Conservation (phyloP, 1,140 invertebrate genomes). For the Maconellicoccus hirsutus region DNA sequence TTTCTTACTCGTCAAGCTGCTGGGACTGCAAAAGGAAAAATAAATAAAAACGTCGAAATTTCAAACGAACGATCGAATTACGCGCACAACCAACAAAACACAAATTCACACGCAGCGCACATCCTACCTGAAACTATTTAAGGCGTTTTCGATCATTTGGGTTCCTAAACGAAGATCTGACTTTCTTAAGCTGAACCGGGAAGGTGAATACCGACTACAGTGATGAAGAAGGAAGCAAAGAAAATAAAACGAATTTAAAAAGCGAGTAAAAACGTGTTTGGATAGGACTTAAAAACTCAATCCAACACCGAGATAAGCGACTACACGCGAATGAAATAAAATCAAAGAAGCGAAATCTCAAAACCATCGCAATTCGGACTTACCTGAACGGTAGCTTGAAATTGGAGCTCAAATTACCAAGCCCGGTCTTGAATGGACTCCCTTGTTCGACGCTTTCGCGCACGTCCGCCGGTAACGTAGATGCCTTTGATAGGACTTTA, state of each 20-base stretch:
- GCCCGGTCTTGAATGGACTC: constrained; percentile 58
- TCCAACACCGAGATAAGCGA: constrained; percentile 22
- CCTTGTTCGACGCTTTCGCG: constrained; percentile 32
- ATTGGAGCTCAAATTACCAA: constrained; percentile 40
- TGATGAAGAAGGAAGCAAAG: constrained; percentile 29
- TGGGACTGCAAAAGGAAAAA: constrained; percentile 44
- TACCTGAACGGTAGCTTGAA: constrained; percentile 75
- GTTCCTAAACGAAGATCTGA: constrained; percentile 55
- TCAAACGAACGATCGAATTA: no score
- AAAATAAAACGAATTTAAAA: constrained; percentile 31
- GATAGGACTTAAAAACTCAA: constrained; percentile 29
- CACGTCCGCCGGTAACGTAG: constrained; percentile 56
- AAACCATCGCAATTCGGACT: constrained; percentile 33
- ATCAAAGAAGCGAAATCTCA: not conserved
- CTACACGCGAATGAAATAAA: not conserved
- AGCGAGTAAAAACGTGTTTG: not conserved
- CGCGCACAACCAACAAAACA: no score
- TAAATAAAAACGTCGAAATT: not conserved
- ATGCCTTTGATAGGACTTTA: constrained; percentile 55
- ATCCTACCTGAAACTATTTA: constrained; percentile 57
- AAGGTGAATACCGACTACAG: constrained; percentile 63
- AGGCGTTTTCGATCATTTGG: constrained; percentile 56
- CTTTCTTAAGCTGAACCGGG: constrained; percentile 60
- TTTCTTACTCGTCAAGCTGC: constrained; percentile 70
- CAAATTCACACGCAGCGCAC: not conserved